A percentile compares a stretch with the other conserved stretches of the same genome.
Conservation (phyloP, 2,888 invertebrate genomes). For the Zootermopsis nevadensis region DNA sequence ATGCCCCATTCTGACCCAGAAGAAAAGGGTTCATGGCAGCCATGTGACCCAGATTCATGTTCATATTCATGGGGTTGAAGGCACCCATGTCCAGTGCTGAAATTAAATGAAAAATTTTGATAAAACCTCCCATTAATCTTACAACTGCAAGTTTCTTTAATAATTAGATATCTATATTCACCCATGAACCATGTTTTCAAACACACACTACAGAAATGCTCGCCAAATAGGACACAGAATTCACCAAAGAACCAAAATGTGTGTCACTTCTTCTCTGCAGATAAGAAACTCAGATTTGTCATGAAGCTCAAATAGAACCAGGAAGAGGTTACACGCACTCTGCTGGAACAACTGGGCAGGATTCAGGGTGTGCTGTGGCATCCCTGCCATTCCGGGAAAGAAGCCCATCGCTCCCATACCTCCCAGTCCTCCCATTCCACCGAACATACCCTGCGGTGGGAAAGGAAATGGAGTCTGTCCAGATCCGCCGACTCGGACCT, state of each 20-base stretch:
- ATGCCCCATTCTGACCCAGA: slow-evolving; percentile 49
- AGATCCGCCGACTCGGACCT: slow-evolving; percentile 65
- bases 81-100: slow-evolving; percentile 60
- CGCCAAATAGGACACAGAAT: not conserved
- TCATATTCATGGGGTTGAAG: slow-evolving; percentile 57
- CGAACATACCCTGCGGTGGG: slow-evolving; percentile 48
- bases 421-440: slow-evolving; percentile 53
- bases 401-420: slow-evolving; percentile 52
- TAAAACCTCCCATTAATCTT: no score
- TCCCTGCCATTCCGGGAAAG: slow-evolving; percentile 58
- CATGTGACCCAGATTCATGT: slow-evolving; percentile 61
- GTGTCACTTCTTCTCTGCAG: not conserved
- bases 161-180: no score
- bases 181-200: no score
- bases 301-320: not conserved
- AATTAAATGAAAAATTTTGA: not conserved
- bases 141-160: no score
- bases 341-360: slow-evolving; percentile 86
- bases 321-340: slow-evolving; percentile 72
- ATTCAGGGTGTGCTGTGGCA: slow-evolving; percentile 67
- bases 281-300: no score
- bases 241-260: not conserved
- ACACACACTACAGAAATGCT: not conserved
- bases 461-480: slow-evolving; percentile 51
- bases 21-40: slow-evolving; percentile 62